Evolutionary conservation across 2,797 vertebrate genomes (phyloP), one percentile per base, ranked within the genome.

Genomic region (Coracias cyanogaster): DNA sequence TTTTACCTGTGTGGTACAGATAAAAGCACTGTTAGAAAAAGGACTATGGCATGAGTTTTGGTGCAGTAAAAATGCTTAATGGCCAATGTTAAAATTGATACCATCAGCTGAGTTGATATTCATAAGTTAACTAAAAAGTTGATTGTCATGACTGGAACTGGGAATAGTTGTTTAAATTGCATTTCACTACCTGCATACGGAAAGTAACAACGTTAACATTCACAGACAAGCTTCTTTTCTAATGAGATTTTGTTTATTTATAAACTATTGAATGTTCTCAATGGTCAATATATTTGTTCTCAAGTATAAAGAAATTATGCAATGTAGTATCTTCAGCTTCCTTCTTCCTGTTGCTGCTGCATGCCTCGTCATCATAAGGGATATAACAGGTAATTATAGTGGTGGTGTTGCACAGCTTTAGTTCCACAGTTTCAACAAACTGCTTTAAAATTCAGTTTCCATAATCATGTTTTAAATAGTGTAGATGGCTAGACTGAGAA

Each of bases 151-250:
- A 81, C 72, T 91, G 46, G 31, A 88, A 91, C 26, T 37, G 45
- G 74, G 71, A 91, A 90, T 17, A 79, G 54, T 51, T 10, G 15
- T 91, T 87, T 90, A 85, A 89, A 86, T 64, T 89, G 52, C 43
- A 77, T 85, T 94, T 67, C 18, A 77, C 48, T 52, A 60, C 35
- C 52, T 62, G 39, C 48, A 76, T 66, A 48, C 18, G 48, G 89
- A 94, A 91, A 71, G 62, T 35, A 92, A 86, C 49, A 62, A 21
- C 74, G 94, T 82, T 85, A 62, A 21, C 74, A 94, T 82, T 85
- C 67, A 86, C 22, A 84, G 78, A 62, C n/a, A 93, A 73, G 46
- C 24, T 57, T 70, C 51, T 71, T 82, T 51, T 26, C 57, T 93
- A 87, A 73, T 4, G 7, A 81, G 51, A 74, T 2, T 45, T 31